phyloP scores from a whole-genome alignment of 1,140 invertebrate genomes.

The Ips nitidus region DNA sequence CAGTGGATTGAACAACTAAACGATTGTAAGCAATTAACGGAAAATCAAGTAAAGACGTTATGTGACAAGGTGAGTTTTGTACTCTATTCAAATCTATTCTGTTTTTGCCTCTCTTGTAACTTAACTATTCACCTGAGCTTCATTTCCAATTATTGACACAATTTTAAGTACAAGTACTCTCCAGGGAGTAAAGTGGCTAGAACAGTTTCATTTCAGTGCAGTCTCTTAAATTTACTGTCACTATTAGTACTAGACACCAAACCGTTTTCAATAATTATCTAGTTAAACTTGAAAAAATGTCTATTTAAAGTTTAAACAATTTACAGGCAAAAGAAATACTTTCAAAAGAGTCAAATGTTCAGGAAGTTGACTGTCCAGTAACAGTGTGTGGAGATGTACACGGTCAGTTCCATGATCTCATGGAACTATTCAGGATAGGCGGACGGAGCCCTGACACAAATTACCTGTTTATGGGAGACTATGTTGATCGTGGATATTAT shows the following conservation, averaged over 20 bases:
- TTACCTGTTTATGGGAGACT: slow-evolving; percentile 99
- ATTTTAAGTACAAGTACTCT: too few species aligned
- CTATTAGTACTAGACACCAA: too few species aligned
- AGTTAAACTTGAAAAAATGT: too few species aligned
- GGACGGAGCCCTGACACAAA: slow-evolving; percentile 99
- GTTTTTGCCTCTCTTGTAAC: too few species aligned
- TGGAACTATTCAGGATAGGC: slow-evolving; percentile 99
- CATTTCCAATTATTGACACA: too few species aligned
- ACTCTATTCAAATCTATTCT: too few species aligned
- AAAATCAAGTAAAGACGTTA: slow-evolving; percentile 99
- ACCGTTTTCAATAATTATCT: too few species aligned
- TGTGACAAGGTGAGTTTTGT: slow-evolving; percentile 91
- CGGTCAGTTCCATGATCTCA: slow-evolving; percentile 99
- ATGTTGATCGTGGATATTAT: slow-evolving; percentile 99
- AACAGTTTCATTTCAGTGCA: too few species aligned
- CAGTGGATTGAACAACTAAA: slow-evolving; percentile 99
- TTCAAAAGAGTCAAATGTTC: slow-evolving; percentile 98
- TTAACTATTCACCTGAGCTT: too few species aligned
- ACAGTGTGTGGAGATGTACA: slow-evolving; percentile 99
- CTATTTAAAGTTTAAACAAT: background rate
- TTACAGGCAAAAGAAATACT: slow-evolving; percentile 98
- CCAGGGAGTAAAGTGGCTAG: too few species aligned
- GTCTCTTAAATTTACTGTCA: too few species aligned
- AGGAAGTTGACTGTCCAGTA: slow-evolving; percentile 99
- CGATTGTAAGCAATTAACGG: slow-evolving; percentile 99